Percentiles rank a stretch among this genome's conserved stretches.
Conservation (phyloP, 2,797 vertebrate species). For the Pantherophis alleghaniensis region DNA sequence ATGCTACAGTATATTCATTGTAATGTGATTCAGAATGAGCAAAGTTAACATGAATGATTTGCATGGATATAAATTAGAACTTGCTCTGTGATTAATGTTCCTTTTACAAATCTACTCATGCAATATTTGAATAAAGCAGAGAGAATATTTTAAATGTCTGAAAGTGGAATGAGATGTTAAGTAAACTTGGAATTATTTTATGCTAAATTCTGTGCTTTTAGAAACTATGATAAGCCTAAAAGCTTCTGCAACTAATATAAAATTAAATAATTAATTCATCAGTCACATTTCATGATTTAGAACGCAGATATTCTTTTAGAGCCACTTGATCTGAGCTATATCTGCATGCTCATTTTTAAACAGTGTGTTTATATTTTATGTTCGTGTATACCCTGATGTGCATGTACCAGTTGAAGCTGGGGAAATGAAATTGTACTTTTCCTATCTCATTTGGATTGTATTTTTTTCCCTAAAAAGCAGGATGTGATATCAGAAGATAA, state of each 20-base stretch:
- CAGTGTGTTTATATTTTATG: background rate
- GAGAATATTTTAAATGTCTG: constrained; percentile 51
- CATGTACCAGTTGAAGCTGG: background rate
- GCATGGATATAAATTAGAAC: background rate
- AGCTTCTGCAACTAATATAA: constrained; percentile 49
- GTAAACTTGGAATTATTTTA: constrained; percentile 41
- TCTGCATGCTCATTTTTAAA: constrained; percentile 20
- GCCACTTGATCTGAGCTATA: constrained; percentile 34
- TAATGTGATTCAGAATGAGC: background rate
- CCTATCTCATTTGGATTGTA: constrained; percentile 35
- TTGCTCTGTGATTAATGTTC: background rate
- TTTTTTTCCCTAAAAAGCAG: background rate
- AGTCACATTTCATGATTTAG: constrained; percentile 42
- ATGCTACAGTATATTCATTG: background rate
- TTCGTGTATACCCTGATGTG: too few relatives aligned
- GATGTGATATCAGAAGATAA: constrained; percentile 38
- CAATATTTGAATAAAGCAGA: constrained; percentile 60
- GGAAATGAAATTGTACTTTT: constrained; percentile 6
- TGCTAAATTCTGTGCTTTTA: constrained; percentile 42
- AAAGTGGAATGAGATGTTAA: constrained; percentile 42
- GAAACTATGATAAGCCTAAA: constrained; percentile 45
- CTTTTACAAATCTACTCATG: constrained; percentile 17
- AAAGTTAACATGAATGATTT: constrained; percentile 7
- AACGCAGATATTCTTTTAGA: constrained; percentile 34
- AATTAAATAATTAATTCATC: constrained; percentile 64